Conservation (phyloP, 2,888 invertebrate genomes). For the Corythucha ciliata region DNA sequence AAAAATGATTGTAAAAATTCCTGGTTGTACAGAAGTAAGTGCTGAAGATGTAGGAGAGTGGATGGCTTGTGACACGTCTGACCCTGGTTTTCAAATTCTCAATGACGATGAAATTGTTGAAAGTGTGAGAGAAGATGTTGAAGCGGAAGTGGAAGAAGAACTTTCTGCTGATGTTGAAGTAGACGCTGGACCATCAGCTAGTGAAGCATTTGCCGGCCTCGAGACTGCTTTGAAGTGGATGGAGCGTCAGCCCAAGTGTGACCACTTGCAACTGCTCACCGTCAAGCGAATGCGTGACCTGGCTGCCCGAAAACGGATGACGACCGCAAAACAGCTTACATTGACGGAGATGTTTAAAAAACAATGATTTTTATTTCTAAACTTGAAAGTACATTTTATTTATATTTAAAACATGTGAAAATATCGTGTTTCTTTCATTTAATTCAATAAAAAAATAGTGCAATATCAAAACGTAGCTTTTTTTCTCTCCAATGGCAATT, state of each 20-base stretch:
- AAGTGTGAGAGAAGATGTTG: constrained; percentile 84
- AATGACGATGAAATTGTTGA: constrained; percentile 71
- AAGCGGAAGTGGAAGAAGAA: constrained; percentile 18
- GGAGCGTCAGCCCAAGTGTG: constrained; percentile 29
- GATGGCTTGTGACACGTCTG: constrained; percentile 29
- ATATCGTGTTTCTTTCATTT: too few species aligned
- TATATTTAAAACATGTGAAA: too few species aligned
- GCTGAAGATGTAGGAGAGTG: constrained; percentile 29
- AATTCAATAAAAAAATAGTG: neutral
- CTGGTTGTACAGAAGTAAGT: constrained; percentile 25
- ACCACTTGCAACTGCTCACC: constrained; percentile 22
- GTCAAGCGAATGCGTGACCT: constrained; percentile 26
- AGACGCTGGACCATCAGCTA: constrained; percentile 25
- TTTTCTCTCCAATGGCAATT: too few species aligned
- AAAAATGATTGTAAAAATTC: constrained; percentile 25
- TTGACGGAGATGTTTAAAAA: constrained; percentile 19
- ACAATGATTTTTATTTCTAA: constrained; percentile 17
- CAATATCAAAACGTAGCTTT: constrained; percentile 7
- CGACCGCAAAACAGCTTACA: constrained; percentile 23
- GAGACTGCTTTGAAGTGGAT: constrained; percentile 30
- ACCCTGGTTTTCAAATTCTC: constrained; percentile 29
- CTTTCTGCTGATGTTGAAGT: constrained; percentile 16
- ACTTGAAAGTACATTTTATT: neutral
- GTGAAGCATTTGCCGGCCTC: constrained; percentile 27
- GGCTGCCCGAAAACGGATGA: constrained; percentile 25